Conservation (phyloP, 2,797 vertebrate species). For the Falco rusticolus region DNA sequence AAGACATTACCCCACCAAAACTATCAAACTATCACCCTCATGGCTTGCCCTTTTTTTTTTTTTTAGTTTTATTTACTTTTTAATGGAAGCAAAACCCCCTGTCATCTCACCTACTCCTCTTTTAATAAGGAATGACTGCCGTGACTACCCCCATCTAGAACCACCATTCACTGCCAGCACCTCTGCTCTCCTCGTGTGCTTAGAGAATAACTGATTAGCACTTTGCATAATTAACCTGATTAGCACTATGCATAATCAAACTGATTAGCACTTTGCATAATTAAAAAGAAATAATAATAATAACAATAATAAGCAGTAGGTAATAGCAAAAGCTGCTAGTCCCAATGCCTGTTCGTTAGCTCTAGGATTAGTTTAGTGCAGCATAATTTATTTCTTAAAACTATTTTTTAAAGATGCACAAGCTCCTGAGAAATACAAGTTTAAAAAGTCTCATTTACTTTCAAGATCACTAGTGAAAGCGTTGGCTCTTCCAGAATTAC, state of each 20-base stretch:
- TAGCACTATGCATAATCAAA: constrained; percentile 90
- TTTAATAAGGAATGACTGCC: constrained; percentile 84
- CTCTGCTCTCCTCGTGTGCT: constrained; percentile 85
- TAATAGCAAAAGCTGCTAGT: constrained; percentile 84
- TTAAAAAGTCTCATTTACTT: background rate
- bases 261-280: constrained; percentile 90
- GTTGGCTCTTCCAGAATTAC: background rate
- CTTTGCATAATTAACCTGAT: constrained; percentile 90
- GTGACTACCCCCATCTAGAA: constrained; percentile 83
- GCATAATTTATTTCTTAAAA: constrained; percentile 72
- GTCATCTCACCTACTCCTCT: constrained; percentile 78
- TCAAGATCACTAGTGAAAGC: background rate
- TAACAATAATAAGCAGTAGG: constrained; percentile 87
- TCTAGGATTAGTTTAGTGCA: constrained; percentile 73
- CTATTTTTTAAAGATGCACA: constrained; percentile 59
- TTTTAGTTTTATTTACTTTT: constrained; percentile 38
- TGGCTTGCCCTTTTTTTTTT: background rate
- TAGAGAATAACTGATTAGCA: constrained; percentile 89
- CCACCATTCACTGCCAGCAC: constrained; percentile 82
- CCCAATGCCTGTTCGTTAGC: constrained; percentile 74
- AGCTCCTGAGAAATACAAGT: background rate
- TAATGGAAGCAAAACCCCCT: constrained; percentile 73
- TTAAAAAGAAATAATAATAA: constrained; percentile 89
- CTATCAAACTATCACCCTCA: constrained; percentile 61
- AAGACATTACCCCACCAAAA: constrained; percentile 66